phyloP scores from a whole-genome alignment of 64 coral and sea anemone species.

The Montipora foliosa region DNA sequence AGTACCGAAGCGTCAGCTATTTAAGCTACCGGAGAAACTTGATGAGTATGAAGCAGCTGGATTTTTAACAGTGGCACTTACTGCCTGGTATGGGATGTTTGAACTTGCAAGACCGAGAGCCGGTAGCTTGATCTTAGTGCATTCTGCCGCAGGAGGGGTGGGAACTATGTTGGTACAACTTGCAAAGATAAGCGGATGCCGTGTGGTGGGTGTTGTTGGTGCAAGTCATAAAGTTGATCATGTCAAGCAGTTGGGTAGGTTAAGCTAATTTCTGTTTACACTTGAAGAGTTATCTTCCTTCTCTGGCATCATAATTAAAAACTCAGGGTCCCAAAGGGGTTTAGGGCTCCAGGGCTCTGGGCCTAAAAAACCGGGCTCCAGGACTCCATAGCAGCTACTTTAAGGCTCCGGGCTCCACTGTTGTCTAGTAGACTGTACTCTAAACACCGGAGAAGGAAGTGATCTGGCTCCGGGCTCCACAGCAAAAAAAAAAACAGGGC shows the following conservation, averaged over 20 bases:
- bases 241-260: constrained; percentile 79
- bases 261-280: too few relatives aligned
- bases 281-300: too few relatives aligned
- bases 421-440: too few relatives aligned
- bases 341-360: too few relatives aligned
- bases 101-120: constrained; percentile 79
- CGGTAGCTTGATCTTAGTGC: constrained; percentile 85
- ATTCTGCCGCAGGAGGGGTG: constrained; percentile 98
- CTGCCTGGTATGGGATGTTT: constrained; percentile 99
- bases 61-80: constrained; percentile 87
- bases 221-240: constrained; percentile 72
- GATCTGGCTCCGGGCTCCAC: too few relatives aligned
- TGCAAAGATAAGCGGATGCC: constrained; percentile 93
- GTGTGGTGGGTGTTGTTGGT: constrained; percentile 94
- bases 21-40: constrained; percentile 79
- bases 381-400: too few relatives aligned
- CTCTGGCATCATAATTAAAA: too few relatives aligned
- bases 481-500: too few relatives aligned
- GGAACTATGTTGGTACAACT: constrained; percentile 96
- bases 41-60: constrained; percentile 82
- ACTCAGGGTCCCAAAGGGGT: too few relatives aligned
- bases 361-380: too few relatives aligned
- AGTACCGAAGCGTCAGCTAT: constrained; percentile 90
- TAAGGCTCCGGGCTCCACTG: too few relatives aligned
- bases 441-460: too few relatives aligned